A percentile compares a stretch with the other conserved stretches of the same genome.
These are phyloP conservation scores for Astatoreochromis straeleni DNA, from an alignment of 2,113 vertebrate genomes.

Conservation along the genomic window DNA sequence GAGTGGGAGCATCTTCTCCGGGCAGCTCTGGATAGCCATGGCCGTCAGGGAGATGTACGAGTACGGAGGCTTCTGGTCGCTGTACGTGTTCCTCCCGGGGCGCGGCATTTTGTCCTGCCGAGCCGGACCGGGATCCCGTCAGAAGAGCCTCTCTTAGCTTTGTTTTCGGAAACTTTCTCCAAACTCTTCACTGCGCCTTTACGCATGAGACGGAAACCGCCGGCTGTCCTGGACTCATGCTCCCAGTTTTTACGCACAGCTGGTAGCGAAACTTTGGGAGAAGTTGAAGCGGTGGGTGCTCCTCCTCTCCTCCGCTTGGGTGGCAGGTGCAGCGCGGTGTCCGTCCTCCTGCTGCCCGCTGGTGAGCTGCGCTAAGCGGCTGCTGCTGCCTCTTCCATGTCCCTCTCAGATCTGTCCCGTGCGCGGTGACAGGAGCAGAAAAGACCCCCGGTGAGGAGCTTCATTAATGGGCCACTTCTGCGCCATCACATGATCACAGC, in stretches of 20 bases:
- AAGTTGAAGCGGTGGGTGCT: not conserved
- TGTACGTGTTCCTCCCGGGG: slow-evolving; percentile 92
- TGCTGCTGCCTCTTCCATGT: slow-evolving; percentile 57
- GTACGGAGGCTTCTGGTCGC: slow-evolving; percentile 94
- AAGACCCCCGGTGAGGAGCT: slow-evolving; percentile 89
- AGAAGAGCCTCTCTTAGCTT: not conserved
- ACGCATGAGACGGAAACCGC: not conserved
- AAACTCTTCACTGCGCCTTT: not conserved
- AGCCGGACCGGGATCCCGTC: not conserved
- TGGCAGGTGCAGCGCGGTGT: slow-evolving; percentile 37
- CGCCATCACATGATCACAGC: slow-evolving; percentile 86
- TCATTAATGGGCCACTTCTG: slow-evolving; percentile 91
- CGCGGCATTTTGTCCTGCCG: slow-evolving; percentile 78
- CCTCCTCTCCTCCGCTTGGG: not conserved
- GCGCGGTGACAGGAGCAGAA: slow-evolving; percentile 90
- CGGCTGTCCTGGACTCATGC: not conserved
- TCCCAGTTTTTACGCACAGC: not conserved
- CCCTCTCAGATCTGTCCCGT: slow-evolving; percentile 76
- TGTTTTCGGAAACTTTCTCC: not conserved
- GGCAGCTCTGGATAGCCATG: slow-evolving; percentile 94
- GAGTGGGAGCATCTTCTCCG: slow-evolving; percentile 94
- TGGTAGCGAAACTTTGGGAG: not conserved
- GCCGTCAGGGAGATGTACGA: slow-evolving; percentile 95
- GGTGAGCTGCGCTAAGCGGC: slow-evolving; percentile 74
- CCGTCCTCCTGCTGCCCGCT: slow-evolving; percentile 41